phyloP scores from a whole-genome alignment of 1,140 invertebrate species.

The Drosophila tsacasi region DNA sequence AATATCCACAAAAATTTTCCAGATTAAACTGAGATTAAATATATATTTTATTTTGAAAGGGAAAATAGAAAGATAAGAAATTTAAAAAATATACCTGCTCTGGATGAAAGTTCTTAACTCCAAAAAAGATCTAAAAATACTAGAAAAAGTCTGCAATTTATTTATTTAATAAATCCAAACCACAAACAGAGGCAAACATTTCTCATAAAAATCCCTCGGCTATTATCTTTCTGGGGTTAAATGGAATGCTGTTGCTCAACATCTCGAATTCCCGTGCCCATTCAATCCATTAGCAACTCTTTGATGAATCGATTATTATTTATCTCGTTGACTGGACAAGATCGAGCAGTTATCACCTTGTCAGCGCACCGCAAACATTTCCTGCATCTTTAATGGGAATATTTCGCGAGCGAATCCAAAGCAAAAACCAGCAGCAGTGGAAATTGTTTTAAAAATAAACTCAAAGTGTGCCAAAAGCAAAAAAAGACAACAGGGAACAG shows the following conservation, averaged over 20 bases:
- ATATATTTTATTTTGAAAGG: background rate
- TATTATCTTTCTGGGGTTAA: background rate
- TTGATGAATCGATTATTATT: slow-evolving; percentile 51
- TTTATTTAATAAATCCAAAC: no score
- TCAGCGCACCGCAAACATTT: slow-evolving; percentile 34
- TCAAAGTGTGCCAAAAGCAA: slow-evolving; percentile 68
- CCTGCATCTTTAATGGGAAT: slow-evolving; percentile 38
- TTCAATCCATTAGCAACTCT: slow-evolving; percentile 47
- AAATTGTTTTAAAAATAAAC: slow-evolving; percentile 72
- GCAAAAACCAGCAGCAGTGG: slow-evolving; percentile 16
- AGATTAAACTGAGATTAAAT: background rate
- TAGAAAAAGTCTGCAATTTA: no score
- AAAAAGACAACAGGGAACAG: slow-evolving; percentile 8
- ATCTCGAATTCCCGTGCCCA: slow-evolving; percentile 5
- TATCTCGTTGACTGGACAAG: slow-evolving; percentile 28
- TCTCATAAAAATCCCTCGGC: no score
- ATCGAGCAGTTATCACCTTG: slow-evolving; percentile 52
- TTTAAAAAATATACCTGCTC: background rate
- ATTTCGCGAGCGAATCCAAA: slow-evolving; percentile 22
- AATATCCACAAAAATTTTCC: background rate
- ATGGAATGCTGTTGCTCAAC: slow-evolving; percentile 11
- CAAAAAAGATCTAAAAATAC: no score
- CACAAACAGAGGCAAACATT: no score
- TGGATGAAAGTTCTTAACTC: background rate
- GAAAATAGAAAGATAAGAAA: background rate